These are phyloP conservation scores for Salticus scenicus DNA, from an alignment of 2,888 invertebrate genomes.

Conservation along the genomic window DNA sequence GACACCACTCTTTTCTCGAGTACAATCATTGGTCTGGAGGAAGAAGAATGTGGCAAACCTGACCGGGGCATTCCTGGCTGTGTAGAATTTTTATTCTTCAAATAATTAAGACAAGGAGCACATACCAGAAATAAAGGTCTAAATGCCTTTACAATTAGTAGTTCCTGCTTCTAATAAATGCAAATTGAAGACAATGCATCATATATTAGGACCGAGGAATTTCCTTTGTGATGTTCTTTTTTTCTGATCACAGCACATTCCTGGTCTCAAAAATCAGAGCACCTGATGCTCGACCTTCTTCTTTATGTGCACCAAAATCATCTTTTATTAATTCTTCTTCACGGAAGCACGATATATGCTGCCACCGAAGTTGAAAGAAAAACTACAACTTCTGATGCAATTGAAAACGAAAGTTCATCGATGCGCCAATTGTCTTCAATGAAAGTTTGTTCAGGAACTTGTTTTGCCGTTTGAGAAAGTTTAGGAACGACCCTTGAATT, in stretches of 20 bases:
- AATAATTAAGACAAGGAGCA: conserved; percentile 36
- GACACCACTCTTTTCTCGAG: neutral
- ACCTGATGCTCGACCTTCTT: conserved; percentile 23
- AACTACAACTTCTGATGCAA: neutral
- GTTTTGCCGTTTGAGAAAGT: too few relatives aligned
- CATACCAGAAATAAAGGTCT: conserved; percentile 27
- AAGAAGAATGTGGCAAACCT: conserved; percentile 31
- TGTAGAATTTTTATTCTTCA: conserved; percentile 1
- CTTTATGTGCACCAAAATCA: conserved; percentile 16
- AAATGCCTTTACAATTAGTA: conserved; percentile 44
- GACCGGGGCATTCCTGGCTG: conserved; percentile 14
- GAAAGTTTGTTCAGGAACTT: too few relatives aligned
- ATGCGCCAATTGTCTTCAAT: neutral
- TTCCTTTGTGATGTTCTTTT: conserved; percentile 21
- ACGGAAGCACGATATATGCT: neutral
- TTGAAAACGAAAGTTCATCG: conserved; percentile 2
- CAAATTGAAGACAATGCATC: conserved; percentile 63
- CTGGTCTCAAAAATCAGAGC: conserved; percentile 37
- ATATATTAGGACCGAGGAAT: conserved; percentile 46
- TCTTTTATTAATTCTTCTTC: conserved; percentile 51
- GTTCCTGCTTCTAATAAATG: conserved; percentile 47
- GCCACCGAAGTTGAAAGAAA: neutral
- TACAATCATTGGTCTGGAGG: neutral
- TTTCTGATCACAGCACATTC: conserved; percentile 15
- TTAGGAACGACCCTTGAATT: too few relatives aligned